Percentiles rank a stretch among this genome's conserved stretches.
Evolutionary conservation across 1,140 invertebrate species (phyloP).

Genomic region (Globodera ellingtonae): DNA sequence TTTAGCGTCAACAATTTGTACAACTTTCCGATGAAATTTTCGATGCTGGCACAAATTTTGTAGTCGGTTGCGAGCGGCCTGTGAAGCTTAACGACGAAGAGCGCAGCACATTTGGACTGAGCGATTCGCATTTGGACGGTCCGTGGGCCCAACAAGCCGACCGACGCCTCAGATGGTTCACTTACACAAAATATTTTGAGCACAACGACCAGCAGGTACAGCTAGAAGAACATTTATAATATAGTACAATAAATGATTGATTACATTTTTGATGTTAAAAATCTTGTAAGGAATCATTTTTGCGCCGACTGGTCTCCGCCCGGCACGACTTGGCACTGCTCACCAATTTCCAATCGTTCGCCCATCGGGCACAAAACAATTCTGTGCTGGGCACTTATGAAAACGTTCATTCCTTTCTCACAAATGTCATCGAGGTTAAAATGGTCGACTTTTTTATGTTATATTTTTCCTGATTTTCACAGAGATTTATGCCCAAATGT

Average conservation of each 20-base stretch:
- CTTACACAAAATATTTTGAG: conserved; percentile 32
- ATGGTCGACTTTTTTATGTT: not conserved
- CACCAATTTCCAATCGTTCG: conserved; percentile 61
- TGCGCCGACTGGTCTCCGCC: conserved; percentile 40
- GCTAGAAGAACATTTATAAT: not conserved
- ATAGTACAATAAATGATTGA: not conserved
- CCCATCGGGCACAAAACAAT: conserved; percentile 59
- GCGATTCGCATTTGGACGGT: not conserved
- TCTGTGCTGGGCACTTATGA: conserved; percentile 57
- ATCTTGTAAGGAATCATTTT: conserved; percentile 41
- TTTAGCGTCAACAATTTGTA: conserved; percentile 47
- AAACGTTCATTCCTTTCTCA: conserved; percentile 52
- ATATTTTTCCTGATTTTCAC: not conserved
- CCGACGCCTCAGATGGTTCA: conserved; percentile 20
- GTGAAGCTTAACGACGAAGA: conserved; percentile 23
- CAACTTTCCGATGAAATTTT: conserved; percentile 50
- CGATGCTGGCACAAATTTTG: conserved; percentile 41
- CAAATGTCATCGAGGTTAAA: conserved; percentile 49
- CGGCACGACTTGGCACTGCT: conserved; percentile 55
- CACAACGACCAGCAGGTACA: conserved; percentile 43
- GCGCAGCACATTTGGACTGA: not conserved
- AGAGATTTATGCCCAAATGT: conserved; percentile 9
- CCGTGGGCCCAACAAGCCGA: conserved; percentile 26
- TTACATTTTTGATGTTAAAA: conserved; percentile 13
- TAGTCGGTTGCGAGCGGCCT: conserved; percentile 21